Percentiles rank a stretch among this genome's conserved stretches.
Conservation (phyloP, 1,140 invertebrate species). For the Euura lappo region DNA sequence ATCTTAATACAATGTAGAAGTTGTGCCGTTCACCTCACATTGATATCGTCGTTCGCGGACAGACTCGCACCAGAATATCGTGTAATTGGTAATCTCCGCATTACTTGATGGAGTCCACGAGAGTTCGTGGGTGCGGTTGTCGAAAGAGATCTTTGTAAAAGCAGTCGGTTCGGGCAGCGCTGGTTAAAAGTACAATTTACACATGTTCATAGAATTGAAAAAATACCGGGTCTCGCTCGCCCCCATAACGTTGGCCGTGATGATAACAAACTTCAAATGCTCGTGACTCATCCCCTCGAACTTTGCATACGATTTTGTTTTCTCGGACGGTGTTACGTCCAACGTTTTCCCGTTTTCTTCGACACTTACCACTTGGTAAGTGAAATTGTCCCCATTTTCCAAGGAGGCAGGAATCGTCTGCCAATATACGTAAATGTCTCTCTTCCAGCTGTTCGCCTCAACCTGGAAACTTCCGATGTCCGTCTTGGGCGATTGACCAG, state of each 20-base stretch:
- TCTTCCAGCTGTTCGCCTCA: constrained; percentile 33
- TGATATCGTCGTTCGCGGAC: constrained; percentile 54
- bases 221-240: constrained; percentile 49
- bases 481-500: constrained; percentile 62
- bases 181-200: constrained; percentile 24
- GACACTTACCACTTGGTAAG: constrained; percentile 35
- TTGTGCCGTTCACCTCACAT: constrained; percentile 49
- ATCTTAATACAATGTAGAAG: too few relatives aligned
- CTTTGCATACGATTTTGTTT: constrained; percentile 50
- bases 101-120: constrained; percentile 62
- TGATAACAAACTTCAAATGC: not conserved
- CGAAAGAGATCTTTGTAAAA: constrained; percentile 66
- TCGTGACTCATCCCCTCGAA: constrained; percentile 44
- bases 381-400: constrained; percentile 59
- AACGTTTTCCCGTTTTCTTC: constrained; percentile 25
- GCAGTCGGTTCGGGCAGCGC: constrained; percentile 51
- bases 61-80: constrained; percentile 69
- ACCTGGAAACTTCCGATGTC: constrained; percentile 64
- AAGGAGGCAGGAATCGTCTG: constrained; percentile 64
- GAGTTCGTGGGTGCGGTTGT: constrained; percentile 66
- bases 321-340: constrained; percentile 31
- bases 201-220: too few relatives aligned
- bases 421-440: constrained; percentile 67
- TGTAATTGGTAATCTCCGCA: constrained; percentile 56
- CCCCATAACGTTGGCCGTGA: constrained; percentile 60